Conservation (phyloP, 2,888 invertebrate species). For the Agrotis puta region DNA sequence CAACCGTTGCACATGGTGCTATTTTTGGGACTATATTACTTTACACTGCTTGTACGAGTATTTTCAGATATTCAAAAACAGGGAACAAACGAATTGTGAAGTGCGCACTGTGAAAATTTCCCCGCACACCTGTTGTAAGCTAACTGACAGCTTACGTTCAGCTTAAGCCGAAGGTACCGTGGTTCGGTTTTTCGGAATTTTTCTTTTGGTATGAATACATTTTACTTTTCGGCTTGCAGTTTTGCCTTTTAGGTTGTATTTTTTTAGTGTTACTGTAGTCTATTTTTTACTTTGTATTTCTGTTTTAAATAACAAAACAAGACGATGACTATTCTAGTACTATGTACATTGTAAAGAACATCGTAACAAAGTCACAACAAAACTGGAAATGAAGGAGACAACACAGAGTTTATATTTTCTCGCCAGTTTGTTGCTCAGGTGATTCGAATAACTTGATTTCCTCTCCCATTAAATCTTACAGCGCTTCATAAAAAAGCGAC, state of each 20-base stretch:
- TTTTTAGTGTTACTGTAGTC: not conserved
- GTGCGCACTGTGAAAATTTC: not conserved
- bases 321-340: constrained; percentile 15
- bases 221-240: not conserved
- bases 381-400: constrained; percentile 33
- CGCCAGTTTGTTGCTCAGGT: constrained; percentile 18
- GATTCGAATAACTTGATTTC: constrained; percentile 40
- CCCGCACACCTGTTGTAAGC: constrained; percentile 5
- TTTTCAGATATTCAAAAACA: no score
- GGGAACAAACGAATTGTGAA: not conserved
- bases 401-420: constrained; percentile 31
- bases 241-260: not conserved
- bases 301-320: not conserved
- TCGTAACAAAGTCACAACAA: constrained; percentile 38
- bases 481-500: constrained; percentile 32
- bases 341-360: constrained; percentile 14
- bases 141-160: not conserved
- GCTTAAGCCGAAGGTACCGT: not conserved
- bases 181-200: not conserved
- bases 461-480: constrained; percentile 34
- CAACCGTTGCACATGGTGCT: no score
- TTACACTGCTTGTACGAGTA: no score
- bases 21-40: no score
- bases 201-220: not conserved
- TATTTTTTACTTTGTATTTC: no score